phyloP scores from a whole-genome alignment of 1,140 invertebrate genomes.

The Aricia agestis region DNA sequence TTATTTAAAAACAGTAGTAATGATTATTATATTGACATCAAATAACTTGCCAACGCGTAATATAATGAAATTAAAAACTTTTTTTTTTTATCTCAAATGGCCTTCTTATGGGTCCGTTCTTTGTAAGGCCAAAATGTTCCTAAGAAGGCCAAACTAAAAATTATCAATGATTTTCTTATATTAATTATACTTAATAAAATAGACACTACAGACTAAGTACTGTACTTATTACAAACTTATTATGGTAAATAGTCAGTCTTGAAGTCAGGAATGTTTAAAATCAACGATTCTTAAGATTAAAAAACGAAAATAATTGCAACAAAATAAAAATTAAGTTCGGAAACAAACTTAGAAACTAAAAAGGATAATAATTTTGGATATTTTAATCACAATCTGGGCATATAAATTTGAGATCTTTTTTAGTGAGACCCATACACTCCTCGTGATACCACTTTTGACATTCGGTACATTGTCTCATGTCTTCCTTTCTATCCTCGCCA shows the following conservation, averaged over 20 bases:
- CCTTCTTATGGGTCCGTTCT: conserved; percentile 30
- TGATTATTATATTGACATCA: conserved; percentile 24
- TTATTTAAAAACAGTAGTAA: conserved; percentile 30
- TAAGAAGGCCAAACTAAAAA: conserved; percentile 22
- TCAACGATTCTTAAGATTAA: conserved; percentile 24
- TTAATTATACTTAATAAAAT: conserved; percentile 24
- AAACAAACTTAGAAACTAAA: conserved; percentile 17
- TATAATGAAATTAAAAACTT: conserved; percentile 30
- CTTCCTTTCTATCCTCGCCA: conserved; percentile 17
- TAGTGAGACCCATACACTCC: conserved; percentile 20
- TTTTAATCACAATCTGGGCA: conserved; percentile 18
- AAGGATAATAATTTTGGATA: conserved; percentile 19
- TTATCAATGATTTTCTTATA: conserved; percentile 26
- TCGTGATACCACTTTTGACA: conserved; percentile 25
- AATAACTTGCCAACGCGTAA: conserved; percentile 27
- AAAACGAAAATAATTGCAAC: conserved; percentile 23
- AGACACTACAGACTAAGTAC: conserved; percentile 16
- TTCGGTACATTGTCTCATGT: conserved; percentile 21
- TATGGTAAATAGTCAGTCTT: conserved; percentile 27
- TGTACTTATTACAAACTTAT: conserved; percentile 26
- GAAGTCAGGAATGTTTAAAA: conserved; percentile 27
- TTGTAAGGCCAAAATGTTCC: conserved; percentile 29
- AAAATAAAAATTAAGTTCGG: conserved; percentile 18
- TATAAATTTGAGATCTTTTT: conserved; percentile 20
- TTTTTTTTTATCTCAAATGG: too few relatives aligned